Evolutionary conservation across 2,888 invertebrate genomes (phyloP), one percentile per base, ranked within the genome.

Genomic region (Oscheius sp.): DNA sequence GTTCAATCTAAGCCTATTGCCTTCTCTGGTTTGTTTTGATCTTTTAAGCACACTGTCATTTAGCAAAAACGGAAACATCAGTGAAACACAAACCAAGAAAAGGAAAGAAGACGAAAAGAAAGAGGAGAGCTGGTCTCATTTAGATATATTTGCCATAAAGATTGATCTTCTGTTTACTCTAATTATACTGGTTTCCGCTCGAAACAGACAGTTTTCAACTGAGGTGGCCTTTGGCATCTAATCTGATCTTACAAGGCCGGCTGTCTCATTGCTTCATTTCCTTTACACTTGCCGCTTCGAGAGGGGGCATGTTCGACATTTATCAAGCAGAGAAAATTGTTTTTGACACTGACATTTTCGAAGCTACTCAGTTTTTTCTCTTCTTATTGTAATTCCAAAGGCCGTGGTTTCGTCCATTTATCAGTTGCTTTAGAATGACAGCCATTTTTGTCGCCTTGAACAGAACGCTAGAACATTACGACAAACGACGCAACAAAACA

Each of bases 241-340:
- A 68, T 68, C 68, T 68, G 68, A 68, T 68, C 68, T 68, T 33
- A 53, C 68, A 68, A 68, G 68, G 63, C 63, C 63, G 48, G 63
- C 63, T 63, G 63, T 63, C 42, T 42, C 63, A 63, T 47, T 63
- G 42, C 63, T 63, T 63, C 63, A 13, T 63, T 63, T 48, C 48
- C 63, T 63, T 63, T 63, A 63, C 63, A 63, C 63, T 63, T 47
- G 4, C 63, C 63, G 48, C 42, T 42, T 42, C 42, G 42, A 42
- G 42, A 42, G 42, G 42, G 7, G 7, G 42, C 42, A 42, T 42
- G 42, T 42, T 42, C 42, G 42, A 42, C 42, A 42, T 42, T 42
- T 42, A 42, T 42, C 42, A 42, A 42, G 42, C 42, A 42, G 42
- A 42, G 42, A 42, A 42, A 42, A 42, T 42, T 42, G 42, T 42